Evolutionary conservation across 1,140 invertebrate species (phyloP), one percentile per base, ranked within the genome.

Genomic region (Drosophila pruinosa): DNA sequence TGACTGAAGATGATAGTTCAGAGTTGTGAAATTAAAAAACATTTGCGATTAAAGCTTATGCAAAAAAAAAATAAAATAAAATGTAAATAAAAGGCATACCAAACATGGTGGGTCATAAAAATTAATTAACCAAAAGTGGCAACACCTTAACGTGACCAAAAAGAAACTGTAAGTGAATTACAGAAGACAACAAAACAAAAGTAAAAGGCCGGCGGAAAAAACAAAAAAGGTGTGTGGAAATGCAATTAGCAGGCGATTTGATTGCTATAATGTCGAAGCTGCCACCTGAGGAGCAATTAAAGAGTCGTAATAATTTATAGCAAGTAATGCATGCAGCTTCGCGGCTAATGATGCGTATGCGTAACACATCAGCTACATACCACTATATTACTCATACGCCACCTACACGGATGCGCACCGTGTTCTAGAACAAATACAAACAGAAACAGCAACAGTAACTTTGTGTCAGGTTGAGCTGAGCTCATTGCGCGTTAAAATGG

Each of bases 201-300:
- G 61, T 73, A 68, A 86, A 86, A 86, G 77, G 63, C 58, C 68
- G 64, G 72, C 80, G 80, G 75, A 76, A 88, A 56, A 72, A 63
- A 76, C 34, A 41, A 47, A 47, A 74, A 59, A 48, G 26, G 31
- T 45, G 57, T 48, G 69, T 47, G 15, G 24, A 50, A 81, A 47
- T 58, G 68, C 65, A 85, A 81, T 85, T 80, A 85, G 69, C 26
- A 21, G 45, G 24, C 21, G 34, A 28, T 26, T 56, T 56, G 62
- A 67, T 72, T 45, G 41, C 26, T 57, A 39, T 54, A 68, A 72
- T 53, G 12, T 8, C 21, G 19, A 17, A 43, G 15, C 10, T 22
- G 24, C 4, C 14, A 10, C 34, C 61, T 63, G 15, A 8, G 12
- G 2, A 21, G 59, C 67, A 80, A 83, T 79, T 85, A 85, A 80